Conservation (phyloP, 2,888 invertebrate species). For the Sarcophaga caerulescens region DNA sequence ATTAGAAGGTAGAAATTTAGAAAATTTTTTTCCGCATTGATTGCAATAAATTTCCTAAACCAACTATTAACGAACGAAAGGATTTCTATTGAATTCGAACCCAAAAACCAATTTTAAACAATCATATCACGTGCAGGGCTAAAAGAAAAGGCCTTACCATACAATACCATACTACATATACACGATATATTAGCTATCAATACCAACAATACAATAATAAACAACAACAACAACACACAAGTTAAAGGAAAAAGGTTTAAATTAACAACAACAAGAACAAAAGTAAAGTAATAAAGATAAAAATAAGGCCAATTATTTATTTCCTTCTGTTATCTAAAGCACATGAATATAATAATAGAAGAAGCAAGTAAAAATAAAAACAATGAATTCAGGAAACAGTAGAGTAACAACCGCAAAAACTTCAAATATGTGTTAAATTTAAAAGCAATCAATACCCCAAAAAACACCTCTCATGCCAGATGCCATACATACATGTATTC, state of each 20-base stretch:
- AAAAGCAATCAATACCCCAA: background rate
- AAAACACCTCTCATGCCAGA: background rate
- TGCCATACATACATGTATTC: background rate
- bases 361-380: background rate
- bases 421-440: constrained; percentile 2
- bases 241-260: background rate
- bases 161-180: background rate
- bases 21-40: background rate
- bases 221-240: background rate
- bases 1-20: background rate
- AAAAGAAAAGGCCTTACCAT: background rate
- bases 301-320: constrained; percentile 35
- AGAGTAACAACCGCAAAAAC: constrained; percentile 14
- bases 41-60: constrained; percentile 1
- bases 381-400: background rate
- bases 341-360: background rate
- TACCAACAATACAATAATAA: too few relatives aligned
- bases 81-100: background rate
- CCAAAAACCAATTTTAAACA: background rate
- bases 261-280: background rate
- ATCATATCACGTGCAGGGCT: constrained; percentile 8
- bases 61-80: constrained; percentile 4
- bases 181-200: constrained; percentile 4
- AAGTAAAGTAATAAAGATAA: constrained; percentile 17
- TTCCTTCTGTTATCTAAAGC: constrained; percentile 13